Evolutionary conservation across 1,140 invertebrate genomes (phyloP).

Genomic region (Calephelis virginiensis): DNA sequence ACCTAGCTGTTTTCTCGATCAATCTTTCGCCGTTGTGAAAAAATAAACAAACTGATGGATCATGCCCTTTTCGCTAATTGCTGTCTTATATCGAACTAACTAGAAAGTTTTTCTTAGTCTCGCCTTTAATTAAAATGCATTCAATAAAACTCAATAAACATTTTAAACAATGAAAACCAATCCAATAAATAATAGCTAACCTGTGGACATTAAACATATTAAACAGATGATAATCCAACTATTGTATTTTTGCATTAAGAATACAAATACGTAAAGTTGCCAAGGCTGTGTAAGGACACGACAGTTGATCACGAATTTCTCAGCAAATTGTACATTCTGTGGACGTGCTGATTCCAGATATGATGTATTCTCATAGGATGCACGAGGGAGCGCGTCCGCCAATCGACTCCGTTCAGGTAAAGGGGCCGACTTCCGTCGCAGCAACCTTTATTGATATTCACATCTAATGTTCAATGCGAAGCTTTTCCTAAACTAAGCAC

Average conservation of each 20-base stretch:
- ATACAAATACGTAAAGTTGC: slow-evolving; percentile 27
- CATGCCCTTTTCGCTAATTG: no score
- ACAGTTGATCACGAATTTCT: slow-evolving; percentile 29
- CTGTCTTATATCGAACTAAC: no score
- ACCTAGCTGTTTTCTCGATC: no score
- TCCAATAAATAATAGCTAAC: slow-evolving; percentile 26
- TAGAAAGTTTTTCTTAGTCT: no score
- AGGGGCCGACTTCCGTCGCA: slow-evolving; percentile 49
- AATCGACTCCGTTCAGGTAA: slow-evolving; percentile 28
- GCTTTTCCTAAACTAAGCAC: no score
- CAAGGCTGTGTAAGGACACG: slow-evolving; percentile 26
- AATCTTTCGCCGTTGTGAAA: no score
- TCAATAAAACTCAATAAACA: slow-evolving; percentile 2
- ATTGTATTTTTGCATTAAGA: slow-evolving; percentile 32
- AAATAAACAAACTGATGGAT: no score
- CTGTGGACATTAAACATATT: slow-evolving; percentile 29
- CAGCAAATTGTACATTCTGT: slow-evolving; percentile 43
- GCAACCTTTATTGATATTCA: slow-evolving; percentile 40
- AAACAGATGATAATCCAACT: slow-evolving; percentile 39
- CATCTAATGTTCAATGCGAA: slow-evolving; percentile 34
- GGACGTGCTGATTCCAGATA: slow-evolving; percentile 43
- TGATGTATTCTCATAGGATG: slow-evolving; percentile 50
- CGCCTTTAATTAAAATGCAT: neutral
- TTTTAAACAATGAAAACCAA: neutral
- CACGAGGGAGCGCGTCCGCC: slow-evolving; percentile 24